A percentile compares a stretch with the other conserved stretches of the same genome.
phyloP scores from a whole-genome alignment of 2,797 vertebrate genomes.

The Artibeus jamaicensis region DNA sequence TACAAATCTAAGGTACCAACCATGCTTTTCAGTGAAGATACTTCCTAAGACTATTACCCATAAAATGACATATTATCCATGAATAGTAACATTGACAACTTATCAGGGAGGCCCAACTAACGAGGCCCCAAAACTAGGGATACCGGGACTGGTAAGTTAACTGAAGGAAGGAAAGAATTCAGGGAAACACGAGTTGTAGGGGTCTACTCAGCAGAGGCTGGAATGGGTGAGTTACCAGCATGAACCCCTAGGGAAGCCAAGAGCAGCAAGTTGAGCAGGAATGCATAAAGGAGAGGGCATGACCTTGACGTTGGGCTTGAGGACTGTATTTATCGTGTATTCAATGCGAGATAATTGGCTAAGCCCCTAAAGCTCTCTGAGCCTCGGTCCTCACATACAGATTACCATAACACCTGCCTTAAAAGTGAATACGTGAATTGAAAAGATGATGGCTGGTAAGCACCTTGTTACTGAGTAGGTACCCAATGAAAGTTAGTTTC shows the following conservation, averaged over 20 bases:
- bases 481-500: not conserved
- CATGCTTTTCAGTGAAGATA: not conserved
- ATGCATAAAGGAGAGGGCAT: not conserved
- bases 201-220: not conserved
- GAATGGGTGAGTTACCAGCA: not conserved
- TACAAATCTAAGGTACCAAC: not conserved
- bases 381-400: not conserved
- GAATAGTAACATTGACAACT: not conserved
- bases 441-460: not conserved
- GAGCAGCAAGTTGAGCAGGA: not conserved
- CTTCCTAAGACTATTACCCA: not conserved
- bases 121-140: not conserved
- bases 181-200: not conserved
- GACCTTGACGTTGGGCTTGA: not conserved
- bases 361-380: not conserved
- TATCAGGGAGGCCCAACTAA: not conserved
- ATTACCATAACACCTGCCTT: not conserved
- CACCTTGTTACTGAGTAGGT: not conserved
- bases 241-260: not conserved
- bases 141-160: not conserved
- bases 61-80: not conserved
- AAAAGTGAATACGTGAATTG: not conserved
- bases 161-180: not conserved
- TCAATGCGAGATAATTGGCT: not conserved
- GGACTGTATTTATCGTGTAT: not conserved